Evolutionary conservation across 2,888 invertebrate species (phyloP).

Genomic region (Scaeva pyrastri): DNA sequence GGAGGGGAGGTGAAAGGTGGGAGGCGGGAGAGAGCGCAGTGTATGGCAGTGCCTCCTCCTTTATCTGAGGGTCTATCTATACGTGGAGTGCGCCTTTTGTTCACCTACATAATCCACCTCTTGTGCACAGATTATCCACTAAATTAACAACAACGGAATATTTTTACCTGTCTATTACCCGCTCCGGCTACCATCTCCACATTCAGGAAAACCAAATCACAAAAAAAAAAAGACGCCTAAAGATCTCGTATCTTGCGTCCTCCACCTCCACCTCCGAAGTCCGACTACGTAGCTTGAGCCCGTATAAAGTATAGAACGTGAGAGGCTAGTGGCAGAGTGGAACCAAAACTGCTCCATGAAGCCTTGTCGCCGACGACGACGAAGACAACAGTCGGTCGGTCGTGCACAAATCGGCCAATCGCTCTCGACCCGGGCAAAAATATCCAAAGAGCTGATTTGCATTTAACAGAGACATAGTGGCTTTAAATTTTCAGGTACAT

Average conservation of each 20-base stretch:
- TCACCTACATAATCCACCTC: slow-evolving; percentile 70
- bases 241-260: slow-evolving; percentile 34
- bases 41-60: slow-evolving; percentile 12
- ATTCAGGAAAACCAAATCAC: slow-evolving; percentile 13
- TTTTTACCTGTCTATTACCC: slow-evolving; percentile 59
- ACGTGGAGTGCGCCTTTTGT: slow-evolving; percentile 65
- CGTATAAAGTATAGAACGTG: slow-evolving; percentile 20
- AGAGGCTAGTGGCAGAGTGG: slow-evolving; percentile 1
- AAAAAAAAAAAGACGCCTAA: background rate
- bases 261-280: slow-evolving; percentile 9
- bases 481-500: slow-evolving; percentile 76
- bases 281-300: slow-evolving; percentile 36
- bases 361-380: slow-evolving; percentile 32
- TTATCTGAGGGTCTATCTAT: slow-evolving; percentile 49
- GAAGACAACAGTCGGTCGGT: slow-evolving; percentile 42
- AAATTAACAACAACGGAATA: slow-evolving; percentile 73
- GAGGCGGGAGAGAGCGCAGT: slow-evolving; percentile 2
- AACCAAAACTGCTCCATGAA: slow-evolving; percentile 42
- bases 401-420: slow-evolving; percentile 73
- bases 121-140: slow-evolving; percentile 71
- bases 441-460: slow-evolving; percentile 70
- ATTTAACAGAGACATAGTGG: slow-evolving; percentile 76
- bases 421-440: slow-evolving; percentile 57
- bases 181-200: slow-evolving; percentile 37
- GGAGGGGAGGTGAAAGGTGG: slow-evolving; percentile 19